Percentiles rank a stretch among this genome's conserved stretches.
phyloP scores from a whole-genome alignment of 2,113 vertebrate species.

The Leuciscus idus region DNA sequence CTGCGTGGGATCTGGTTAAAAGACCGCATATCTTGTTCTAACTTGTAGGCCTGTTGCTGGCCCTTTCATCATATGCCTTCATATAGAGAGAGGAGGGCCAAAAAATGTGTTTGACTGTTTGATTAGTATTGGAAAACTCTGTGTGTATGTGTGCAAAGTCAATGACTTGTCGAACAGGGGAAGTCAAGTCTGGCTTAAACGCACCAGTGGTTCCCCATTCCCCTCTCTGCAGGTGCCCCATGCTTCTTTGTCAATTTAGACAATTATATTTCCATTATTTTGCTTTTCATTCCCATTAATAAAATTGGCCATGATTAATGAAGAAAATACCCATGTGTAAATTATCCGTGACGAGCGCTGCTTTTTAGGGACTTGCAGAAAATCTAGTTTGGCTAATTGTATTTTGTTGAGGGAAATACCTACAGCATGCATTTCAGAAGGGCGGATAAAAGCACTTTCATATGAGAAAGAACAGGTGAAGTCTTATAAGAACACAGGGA shows the following conservation, averaged over 20 bases:
- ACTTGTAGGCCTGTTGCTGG: background rate
- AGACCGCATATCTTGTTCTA: slow-evolving; percentile 5
- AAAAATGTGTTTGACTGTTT: background rate
- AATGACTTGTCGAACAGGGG: slow-evolving; percentile 7
- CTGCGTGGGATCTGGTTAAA: slow-evolving; percentile 22
- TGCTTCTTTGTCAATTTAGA: slow-evolving; percentile 65
- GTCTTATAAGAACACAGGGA: background rate
- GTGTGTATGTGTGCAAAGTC: background rate
- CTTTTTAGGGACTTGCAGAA: slow-evolving; percentile 40
- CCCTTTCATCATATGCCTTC: slow-evolving; percentile 11
- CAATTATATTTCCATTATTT: slow-evolving; percentile 72
- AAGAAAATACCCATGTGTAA: slow-evolving; percentile 63
- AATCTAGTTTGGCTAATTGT: slow-evolving; percentile 56
- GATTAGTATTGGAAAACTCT: background rate
- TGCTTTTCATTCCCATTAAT: slow-evolving; percentile 69
- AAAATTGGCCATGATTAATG: slow-evolving; percentile 70
- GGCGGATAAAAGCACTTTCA: background rate
- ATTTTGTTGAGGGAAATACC: slow-evolving; percentile 55
- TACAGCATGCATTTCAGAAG: background rate
- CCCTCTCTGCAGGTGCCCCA: slow-evolving; percentile 57
- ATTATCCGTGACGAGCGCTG: slow-evolving; percentile 55
- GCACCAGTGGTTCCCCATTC: background rate
- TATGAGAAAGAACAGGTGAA: background rate
- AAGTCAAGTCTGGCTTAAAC: background rate
- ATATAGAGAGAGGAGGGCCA: background rate